A percentile compares a stretch with the other conserved stretches of the same genome.
These are phyloP conservation scores for Megalonaias nervosa DNA, from an alignment of 1,140 invertebrate genomes.

Conservation along the genomic window DNA sequence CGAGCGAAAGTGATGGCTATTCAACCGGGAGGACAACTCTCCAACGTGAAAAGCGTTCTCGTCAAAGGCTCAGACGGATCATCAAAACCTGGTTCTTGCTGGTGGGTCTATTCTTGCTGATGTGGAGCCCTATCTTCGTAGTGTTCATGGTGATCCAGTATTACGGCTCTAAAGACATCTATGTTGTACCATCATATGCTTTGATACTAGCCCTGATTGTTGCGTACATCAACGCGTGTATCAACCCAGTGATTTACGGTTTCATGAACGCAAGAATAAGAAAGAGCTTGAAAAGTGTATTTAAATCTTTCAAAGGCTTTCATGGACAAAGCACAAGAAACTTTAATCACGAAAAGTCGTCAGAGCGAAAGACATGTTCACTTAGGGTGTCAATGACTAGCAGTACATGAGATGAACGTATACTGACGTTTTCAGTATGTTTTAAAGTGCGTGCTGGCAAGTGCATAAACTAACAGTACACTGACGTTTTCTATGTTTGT, in stretches of 20 bases:
- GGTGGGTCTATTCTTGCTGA: conserved; percentile 53
- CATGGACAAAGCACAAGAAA: too few species aligned
- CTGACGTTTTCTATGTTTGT: too few species aligned
- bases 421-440: too few species aligned
- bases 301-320: too few species aligned
- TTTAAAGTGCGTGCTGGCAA: too few species aligned
- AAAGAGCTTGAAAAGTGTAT: too few species aligned
- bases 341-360: too few species aligned
- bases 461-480: too few species aligned
- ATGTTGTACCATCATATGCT: conserved; percentile 44
- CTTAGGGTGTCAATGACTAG: too few species aligned
- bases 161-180: conserved; percentile 33
- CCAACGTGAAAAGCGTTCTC: neutral
- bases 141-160: conserved; percentile 45
- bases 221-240: conserved; percentile 48
- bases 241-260: conserved; percentile 61
- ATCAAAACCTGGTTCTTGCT: conserved; percentile 51
- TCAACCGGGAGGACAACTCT: conserved; percentile 11
- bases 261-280: conserved; percentile 25
- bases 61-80: conserved; percentile 38
- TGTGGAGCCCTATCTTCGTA: conserved; percentile 61
- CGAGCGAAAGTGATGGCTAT: neutral
- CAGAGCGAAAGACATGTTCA: too few species aligned
- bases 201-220: conserved; percentile 46
- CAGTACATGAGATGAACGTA: too few species aligned